Conservation (phyloP, 2,113 vertebrate species). For the Cromileptes altivelis region DNA sequence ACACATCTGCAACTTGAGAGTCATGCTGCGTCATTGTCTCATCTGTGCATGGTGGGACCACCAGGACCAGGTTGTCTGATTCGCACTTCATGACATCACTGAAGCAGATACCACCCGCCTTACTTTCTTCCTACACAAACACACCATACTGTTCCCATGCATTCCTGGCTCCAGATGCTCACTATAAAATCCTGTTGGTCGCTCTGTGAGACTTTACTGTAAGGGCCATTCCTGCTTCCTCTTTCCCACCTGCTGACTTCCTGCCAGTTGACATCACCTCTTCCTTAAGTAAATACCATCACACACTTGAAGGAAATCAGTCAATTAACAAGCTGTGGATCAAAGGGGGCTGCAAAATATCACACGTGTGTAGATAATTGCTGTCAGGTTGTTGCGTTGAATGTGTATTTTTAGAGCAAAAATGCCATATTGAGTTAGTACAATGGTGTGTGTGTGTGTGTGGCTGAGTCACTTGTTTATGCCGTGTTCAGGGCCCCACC, state of each 20-base stretch:
- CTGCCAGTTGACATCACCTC: conserved; percentile 59
- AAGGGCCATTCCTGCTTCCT: conserved; percentile 66
- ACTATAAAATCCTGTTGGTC: conserved; percentile 44
- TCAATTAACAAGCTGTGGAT: conserved; percentile 43
- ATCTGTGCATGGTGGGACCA: conserved; percentile 35
- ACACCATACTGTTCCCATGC: conserved; percentile 38
- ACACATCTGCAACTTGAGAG: conserved; percentile 21
- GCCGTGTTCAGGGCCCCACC: conserved; percentile 18
- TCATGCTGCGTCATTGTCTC: conserved; percentile 56
- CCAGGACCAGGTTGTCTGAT: conserved; percentile 42
- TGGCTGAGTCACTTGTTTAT: conserved; percentile 38
- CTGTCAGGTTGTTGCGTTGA: conserved; percentile 47
- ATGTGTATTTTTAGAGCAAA: conserved; percentile 34
- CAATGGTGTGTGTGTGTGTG: conserved; percentile 6
- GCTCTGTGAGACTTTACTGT: conserved; percentile 36
- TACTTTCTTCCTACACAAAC: conserved; percentile 5
- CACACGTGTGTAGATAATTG: conserved; percentile 36
- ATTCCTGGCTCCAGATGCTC: conserved; percentile 62
- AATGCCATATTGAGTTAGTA: conserved; percentile 3
- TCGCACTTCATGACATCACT: conserved; percentile 45
- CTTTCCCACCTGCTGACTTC: conserved; percentile 72
- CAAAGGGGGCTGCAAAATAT: conserved; percentile 36
- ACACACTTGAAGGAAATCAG: conserved; percentile 25
- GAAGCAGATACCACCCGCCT: conserved; percentile 27
- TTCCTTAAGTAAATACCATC: conserved; percentile 53